A percentile compares a stretch with the other conserved stretches of the same genome.
Evolutionary conservation across 1,140 invertebrate species (phyloP).

Genomic region (Bombyx mandarina): DNA sequence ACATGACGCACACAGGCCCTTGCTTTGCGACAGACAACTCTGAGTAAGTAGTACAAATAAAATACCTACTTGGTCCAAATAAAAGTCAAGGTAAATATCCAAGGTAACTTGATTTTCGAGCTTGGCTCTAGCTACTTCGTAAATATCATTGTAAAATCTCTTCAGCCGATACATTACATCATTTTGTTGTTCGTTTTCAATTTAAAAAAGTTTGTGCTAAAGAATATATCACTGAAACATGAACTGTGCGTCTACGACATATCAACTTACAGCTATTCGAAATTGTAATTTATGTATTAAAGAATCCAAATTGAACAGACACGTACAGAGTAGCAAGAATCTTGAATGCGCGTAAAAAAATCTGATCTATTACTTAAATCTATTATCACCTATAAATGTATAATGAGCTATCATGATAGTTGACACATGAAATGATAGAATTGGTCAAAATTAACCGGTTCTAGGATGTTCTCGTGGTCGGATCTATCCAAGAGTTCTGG

Average conservation of each 20-base stretch:
- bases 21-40: background rate
- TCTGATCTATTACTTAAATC: too few species aligned
- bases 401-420: constrained; percentile 45
- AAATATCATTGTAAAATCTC: constrained; percentile 3
- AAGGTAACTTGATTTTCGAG: constrained; percentile 37
- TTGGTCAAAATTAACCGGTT: constrained; percentile 63
- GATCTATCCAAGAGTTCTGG: constrained; percentile 52
- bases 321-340: too few species aligned
- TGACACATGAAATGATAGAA: constrained; percentile 67
- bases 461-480: constrained; percentile 44
- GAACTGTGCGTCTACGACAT: too few species aligned
- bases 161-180: background rate
- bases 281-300: too few species aligned
- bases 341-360: too few species aligned
- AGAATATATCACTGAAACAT: too few species aligned
- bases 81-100: constrained; percentile 10
- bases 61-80: constrained; percentile 4
- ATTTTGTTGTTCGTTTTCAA: too few species aligned
- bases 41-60: constrained; percentile 2
- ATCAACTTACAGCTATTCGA: too few species aligned
- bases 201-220: too few species aligned
- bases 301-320: too few species aligned
- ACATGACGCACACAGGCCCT: background rate
- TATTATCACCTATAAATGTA: too few species aligned
- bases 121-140: constrained; percentile 28